Conservation (phyloP, 2,797 vertebrate genomes). For the Gallinago stenura region DNA sequence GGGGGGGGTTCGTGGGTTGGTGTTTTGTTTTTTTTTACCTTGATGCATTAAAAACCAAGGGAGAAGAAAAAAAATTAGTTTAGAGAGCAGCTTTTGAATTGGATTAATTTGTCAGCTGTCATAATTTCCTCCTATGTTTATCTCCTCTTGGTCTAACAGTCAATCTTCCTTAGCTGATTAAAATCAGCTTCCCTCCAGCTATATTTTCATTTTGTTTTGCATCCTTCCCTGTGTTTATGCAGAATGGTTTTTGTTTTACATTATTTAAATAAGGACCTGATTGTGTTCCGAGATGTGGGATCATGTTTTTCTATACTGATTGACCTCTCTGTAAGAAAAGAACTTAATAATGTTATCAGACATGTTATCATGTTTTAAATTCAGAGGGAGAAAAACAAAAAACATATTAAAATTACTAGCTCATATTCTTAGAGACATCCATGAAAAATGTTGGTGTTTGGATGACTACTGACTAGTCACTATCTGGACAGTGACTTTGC, state of each 20-base stretch:
- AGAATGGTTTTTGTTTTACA: background rate
- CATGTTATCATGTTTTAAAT: background rate
- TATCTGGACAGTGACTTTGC: background rate
- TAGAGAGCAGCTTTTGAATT: background rate
- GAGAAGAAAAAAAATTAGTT: background rate
- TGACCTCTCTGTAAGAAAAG: background rate
- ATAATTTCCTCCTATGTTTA: background rate
- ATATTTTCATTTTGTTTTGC: background rate
- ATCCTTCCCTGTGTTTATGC: background rate
- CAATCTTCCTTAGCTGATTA: background rate
- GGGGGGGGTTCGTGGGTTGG: background rate
- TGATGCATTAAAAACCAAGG: background rate
- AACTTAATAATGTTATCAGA: background rate
- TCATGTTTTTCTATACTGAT: background rate
- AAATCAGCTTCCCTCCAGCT: background rate
- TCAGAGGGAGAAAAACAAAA: background rate
- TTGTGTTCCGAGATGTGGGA: background rate
- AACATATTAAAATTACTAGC: background rate
- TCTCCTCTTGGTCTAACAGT: background rate
- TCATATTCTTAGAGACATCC: background rate
- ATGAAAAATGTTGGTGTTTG: background rate
- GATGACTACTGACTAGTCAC: background rate
- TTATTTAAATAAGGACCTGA: background rate
- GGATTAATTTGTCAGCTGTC: conserved; percentile 23
- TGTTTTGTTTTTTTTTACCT: background rate